Conservation (phyloP, 1,140 invertebrate genomes). For the Drosophila insularis region DNA sequence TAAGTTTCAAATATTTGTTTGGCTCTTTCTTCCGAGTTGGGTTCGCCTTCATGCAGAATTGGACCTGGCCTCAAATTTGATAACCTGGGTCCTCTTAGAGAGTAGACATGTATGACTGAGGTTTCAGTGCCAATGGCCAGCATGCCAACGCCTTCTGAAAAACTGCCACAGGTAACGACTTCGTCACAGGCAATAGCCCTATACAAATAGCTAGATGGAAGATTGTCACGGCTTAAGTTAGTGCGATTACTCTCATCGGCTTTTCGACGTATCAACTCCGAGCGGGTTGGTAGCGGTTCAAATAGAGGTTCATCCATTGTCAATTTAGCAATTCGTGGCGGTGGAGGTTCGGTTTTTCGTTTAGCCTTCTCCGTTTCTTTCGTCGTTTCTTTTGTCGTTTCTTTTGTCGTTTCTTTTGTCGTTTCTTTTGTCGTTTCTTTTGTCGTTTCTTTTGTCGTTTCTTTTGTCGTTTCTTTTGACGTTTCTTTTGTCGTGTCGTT, state of each 20-base stretch:
- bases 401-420: no score
- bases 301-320: constrained; percentile 24
- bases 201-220: constrained; percentile 54
- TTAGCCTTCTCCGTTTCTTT: constrained; percentile 9
- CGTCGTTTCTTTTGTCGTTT: no score
- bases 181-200: constrained; percentile 19
- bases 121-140: constrained; percentile 43
- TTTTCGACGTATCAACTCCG: constrained; percentile 36
- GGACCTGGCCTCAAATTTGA: constrained; percentile 41
- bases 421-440: no score
- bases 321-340: constrained; percentile 15
- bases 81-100: constrained; percentile 47
- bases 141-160: constrained; percentile 42
- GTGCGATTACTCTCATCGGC: constrained; percentile 48
- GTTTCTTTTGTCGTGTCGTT: no score
- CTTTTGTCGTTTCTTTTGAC: no score
- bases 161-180: constrained; percentile 45
- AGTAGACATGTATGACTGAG: constrained; percentile 32
- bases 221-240: constrained; percentile 11
- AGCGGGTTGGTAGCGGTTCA: constrained; percentile 31
- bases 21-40: constrained; percentile 24
- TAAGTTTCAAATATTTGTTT: constrained; percentile 38
- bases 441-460: no score
- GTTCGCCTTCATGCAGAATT: constrained; percentile 19
- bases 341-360: constrained; percentile 19